Base-by-base conservation (phyloP, 2,888 invertebrate genomes). In the Galeruca laticollis region DNA sequence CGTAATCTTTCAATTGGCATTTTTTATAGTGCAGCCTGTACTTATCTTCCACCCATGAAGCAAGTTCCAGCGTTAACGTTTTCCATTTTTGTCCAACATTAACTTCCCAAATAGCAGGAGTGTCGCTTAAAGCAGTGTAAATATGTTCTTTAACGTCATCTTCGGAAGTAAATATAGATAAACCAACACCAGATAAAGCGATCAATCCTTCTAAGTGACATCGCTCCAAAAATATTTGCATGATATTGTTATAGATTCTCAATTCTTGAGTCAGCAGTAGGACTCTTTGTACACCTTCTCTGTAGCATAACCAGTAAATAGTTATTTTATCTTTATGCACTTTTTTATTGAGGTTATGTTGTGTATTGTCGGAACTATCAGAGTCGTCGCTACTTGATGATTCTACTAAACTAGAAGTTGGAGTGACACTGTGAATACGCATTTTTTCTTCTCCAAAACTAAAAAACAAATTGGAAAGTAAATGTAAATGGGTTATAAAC, bases 41-140 rank as follows among this genome's bases (percentile, higher is more conserved):
- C 80, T 93, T 92, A 75, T 94, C 93, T 82, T 95, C 95, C 57
- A 94, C 84, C 94, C 94, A 94, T 0, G 93, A 90, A 3, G 93
- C 92, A 21, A 95, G 82, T 78, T 94, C 94, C 35, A 93, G 86
- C 0, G 93, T 92, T 2, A 94, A 84, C 37, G 91, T 89, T 82
- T 94, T 94, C 94, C 94, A 94, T 80, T 90, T 90, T 76, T 91
- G 91, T 18, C 92, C 92, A 0, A 94, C 91, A 78, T 92, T 92
- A 1, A 94, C 92, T 83, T 94, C 94, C 95, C 95, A 95, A 70
- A 92, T 87, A 0, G 94, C 91, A 0, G 94, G 88, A 0, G 91
- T 89, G 78, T 93, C 91, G 0, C 89, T 87, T 20, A 93, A 77
- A 74, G 91, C 91, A 0, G 90, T 82, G 76, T 93, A 92, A 0